These are phyloP conservation scores for Heterodera carotae DNA, from an alignment of 1,140 invertebrate genomes.

Conservation along the genomic window DNA sequence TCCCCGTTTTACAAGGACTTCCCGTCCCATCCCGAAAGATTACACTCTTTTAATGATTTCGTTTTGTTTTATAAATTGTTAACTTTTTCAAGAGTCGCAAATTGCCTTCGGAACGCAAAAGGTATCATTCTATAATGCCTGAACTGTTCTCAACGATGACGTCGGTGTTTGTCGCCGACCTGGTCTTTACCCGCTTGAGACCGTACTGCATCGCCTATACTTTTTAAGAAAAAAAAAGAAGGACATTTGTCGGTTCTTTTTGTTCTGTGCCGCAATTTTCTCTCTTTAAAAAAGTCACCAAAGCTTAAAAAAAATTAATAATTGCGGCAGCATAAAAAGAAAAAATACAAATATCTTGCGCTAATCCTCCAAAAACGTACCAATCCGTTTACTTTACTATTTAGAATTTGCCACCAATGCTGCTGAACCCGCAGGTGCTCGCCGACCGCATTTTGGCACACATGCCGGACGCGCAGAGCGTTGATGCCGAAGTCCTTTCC, in stretches of 20 bases:
- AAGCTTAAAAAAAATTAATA: too few relatives aligned
- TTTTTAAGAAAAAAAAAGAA: too few relatives aligned
- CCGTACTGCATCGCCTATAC: conserved; percentile 50
- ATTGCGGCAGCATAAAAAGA: too few relatives aligned
- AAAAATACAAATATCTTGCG: too few relatives aligned
- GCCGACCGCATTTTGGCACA: conserved; percentile 31
- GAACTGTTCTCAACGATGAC: conserved; percentile 49
- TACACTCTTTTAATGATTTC: too few relatives aligned
- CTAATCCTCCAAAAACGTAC: too few relatives aligned
- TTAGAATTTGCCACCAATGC: conserved; percentile 41
- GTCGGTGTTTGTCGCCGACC: conserved; percentile 38
- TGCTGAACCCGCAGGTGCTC: conserved; percentile 41
- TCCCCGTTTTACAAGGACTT: too few relatives aligned
- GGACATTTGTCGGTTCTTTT: too few relatives aligned
- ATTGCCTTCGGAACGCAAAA: conserved; percentile 38
- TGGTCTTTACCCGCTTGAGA: conserved; percentile 53
- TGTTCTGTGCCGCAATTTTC: too few relatives aligned
- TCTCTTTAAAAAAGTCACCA: too few relatives aligned
- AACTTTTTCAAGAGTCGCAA: conserved; percentile 38
- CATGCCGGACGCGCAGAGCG: conserved; percentile 43
- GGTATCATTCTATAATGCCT: conserved; percentile 50
- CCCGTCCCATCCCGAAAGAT: too few relatives aligned
- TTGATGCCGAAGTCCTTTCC: conserved; percentile 50
- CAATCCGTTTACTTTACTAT: too few relatives aligned
- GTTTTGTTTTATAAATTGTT: background rate